A percentile compares a stretch with the other conserved stretches of the same genome.
These are phyloP conservation scores for Buceros bicornis DNA, from an alignment of 2,797 vertebrate genomes.

Conservation along the genomic window DNA sequence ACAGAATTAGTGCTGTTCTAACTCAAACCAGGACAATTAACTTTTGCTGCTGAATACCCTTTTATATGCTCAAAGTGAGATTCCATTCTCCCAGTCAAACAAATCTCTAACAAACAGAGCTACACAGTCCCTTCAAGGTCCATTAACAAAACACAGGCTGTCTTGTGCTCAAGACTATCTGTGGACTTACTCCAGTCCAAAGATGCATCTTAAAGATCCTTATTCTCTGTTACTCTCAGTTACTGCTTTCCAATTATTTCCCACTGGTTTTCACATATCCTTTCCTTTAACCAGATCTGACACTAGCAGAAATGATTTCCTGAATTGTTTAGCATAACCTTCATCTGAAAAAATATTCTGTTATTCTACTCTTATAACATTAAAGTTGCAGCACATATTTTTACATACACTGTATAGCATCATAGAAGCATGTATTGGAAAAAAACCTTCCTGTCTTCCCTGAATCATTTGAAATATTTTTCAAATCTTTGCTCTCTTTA, in stretches of 20 bases:
- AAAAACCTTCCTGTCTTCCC: not conserved
- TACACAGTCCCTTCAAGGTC: not conserved
- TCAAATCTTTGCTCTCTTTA: not conserved
- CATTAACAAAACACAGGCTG: not conserved
- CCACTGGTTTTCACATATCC: not conserved
- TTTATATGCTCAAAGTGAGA: not conserved
- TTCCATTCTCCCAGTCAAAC: not conserved
- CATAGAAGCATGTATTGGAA: not conserved
- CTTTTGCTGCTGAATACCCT: not conserved
- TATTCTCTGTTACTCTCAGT: not conserved
- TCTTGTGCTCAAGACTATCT: not conserved
- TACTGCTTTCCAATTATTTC: not conserved
- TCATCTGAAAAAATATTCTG: not conserved
- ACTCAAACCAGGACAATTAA: not conserved
- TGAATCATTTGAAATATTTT: not conserved
- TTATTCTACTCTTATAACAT: not conserved
- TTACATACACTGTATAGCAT: not conserved
- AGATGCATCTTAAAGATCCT: not conserved
- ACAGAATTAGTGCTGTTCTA: too few relatives aligned
- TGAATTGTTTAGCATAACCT: not conserved
- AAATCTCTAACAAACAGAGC: not conserved
- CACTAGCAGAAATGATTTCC: not conserved
- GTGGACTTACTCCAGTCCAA: not conserved
- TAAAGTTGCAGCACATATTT: not conserved
- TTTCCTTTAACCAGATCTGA: not conserved